Evolutionary conservation across 2,113 vertebrate species (phyloP).

Genomic region (Myiagra hebetior): DNA sequence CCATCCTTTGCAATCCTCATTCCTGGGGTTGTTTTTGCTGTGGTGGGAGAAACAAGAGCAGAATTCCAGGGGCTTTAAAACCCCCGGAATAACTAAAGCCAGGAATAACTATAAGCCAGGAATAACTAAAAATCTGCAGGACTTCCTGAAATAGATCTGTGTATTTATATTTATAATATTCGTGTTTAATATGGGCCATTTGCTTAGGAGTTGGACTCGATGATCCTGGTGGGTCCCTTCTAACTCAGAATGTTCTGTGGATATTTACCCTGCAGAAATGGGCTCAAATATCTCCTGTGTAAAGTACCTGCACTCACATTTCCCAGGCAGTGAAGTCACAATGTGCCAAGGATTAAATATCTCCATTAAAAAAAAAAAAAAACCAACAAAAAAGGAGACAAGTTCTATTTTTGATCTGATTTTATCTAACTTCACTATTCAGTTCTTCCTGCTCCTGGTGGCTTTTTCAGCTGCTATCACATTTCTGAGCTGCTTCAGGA

Average conservation of each 20-base stretch:
- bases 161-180: neutral
- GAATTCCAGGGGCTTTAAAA: neutral
- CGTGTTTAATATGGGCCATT: no score
- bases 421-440: neutral
- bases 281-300: neutral
- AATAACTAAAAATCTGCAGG: neutral
- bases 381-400: neutral
- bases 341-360: neutral
- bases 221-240: neutral
- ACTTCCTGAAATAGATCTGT: neutral
- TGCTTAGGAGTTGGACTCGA: neutral
- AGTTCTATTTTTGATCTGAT: neutral
- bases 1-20: fast-evolving
- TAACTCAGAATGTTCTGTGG: no score
- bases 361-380: neutral
- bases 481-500: neutral
- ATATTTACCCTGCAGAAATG: neutral
- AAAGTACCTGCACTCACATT: neutral
- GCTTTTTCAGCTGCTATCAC: neutral
- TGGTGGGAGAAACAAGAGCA: neutral
- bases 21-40: neutral
- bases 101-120: neutral
- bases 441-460: neutral
- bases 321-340: neutral
- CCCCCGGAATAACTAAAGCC: no score